Conservation (phyloP, 2,113 vertebrate species). For the Sarotherodon lohbergeri region DNA sequence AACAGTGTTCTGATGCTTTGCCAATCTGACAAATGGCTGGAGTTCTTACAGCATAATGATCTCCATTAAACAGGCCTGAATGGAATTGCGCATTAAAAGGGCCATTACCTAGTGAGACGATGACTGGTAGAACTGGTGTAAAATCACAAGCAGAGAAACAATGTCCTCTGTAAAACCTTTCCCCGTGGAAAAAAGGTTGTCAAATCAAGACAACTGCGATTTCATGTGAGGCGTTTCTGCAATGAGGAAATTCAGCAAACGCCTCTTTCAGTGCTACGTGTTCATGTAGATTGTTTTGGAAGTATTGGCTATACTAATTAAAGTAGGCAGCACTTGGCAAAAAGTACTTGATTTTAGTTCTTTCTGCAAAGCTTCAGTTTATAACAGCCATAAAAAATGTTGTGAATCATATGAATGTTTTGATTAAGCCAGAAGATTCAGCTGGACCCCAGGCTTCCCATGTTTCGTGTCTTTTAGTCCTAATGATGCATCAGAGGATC, state of each 20-base stretch:
- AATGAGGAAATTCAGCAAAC: neutral
- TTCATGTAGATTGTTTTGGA: neutral
- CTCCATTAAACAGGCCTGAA: slow-evolving; percentile 40
- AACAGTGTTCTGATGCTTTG: slow-evolving; percentile 47
- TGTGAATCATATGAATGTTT: neutral
- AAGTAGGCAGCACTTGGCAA: neutral
- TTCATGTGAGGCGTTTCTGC: neutral
- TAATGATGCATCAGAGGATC: neutral
- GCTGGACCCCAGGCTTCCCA: neutral
- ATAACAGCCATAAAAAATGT: neutral
- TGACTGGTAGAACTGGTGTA: slow-evolving; percentile 23
- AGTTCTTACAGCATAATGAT: slow-evolving; percentile 54
- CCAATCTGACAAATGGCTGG: slow-evolving; percentile 51
- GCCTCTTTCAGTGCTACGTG: neutral
- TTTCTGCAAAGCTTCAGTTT: neutral
- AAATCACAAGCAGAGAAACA: slow-evolving; percentile 17
- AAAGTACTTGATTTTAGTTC: neutral
- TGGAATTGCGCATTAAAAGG: slow-evolving; percentile 49
- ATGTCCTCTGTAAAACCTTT: neutral
- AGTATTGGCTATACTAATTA: neutral
- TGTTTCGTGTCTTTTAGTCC: neutral
- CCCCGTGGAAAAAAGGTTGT: neutral
- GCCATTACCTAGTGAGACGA: slow-evolving; percentile 26
- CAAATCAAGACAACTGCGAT: neutral
- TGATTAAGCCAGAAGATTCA: neutral